Percentiles rank a stretch among this genome's conserved stretches.
Conservation (phyloP, 2,113 vertebrate genomes). For the Marcusenius ussheri region DNA sequence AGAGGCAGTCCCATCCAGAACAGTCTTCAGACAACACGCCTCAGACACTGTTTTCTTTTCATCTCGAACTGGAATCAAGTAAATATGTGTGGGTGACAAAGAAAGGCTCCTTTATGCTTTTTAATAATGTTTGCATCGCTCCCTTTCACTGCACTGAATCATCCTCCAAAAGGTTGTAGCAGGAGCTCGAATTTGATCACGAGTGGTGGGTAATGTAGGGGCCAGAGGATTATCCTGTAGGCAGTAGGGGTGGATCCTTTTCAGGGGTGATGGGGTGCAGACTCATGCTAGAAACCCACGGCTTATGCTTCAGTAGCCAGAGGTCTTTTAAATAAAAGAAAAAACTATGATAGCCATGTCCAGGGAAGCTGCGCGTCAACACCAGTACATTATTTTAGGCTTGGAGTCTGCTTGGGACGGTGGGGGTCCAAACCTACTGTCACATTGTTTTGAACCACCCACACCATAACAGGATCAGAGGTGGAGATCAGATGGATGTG, state of each 20-base stretch:
- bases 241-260: background rate
- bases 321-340: background rate
- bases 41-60: background rate
- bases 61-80: conserved; percentile 8
- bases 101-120: background rate
- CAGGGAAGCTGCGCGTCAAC: background rate
- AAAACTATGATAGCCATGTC: background rate
- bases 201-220: background rate
- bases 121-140: conserved; percentile 12
- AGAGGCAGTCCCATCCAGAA: background rate
- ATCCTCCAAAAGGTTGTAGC: background rate
- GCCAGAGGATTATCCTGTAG: background rate
- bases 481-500: background rate
- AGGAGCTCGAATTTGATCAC: background rate
- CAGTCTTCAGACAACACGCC: background rate
- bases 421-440: background rate
- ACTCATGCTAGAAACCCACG: background rate
- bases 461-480: background rate
- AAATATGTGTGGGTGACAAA: conserved; percentile 17
- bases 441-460: background rate
- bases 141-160: background rate
- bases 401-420: background rate
- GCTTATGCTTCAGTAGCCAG: background rate
- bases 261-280: background rate
- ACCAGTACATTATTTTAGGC: background rate